Conservation (phyloP, 2,797 vertebrate genomes). For the Podarcis siculus region DNA sequence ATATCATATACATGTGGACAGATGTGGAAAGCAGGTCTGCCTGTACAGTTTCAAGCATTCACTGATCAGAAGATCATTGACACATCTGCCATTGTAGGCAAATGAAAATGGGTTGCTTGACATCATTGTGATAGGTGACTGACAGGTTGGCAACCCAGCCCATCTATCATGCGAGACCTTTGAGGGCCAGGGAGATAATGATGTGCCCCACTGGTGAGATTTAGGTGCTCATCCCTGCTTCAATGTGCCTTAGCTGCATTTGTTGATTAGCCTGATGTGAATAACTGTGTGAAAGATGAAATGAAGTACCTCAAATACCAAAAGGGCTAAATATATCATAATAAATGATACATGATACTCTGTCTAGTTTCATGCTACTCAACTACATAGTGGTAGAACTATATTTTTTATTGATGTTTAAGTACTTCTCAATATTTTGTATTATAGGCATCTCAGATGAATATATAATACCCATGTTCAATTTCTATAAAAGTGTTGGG, state of each 20-base stretch:
- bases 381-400: background rate
- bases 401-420: slow-evolving; percentile 4
- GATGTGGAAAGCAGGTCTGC: no score
- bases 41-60: no score
- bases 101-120: no score
- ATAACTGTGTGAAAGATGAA: background rate
- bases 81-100: no score
- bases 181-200: no score
- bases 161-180: no score
- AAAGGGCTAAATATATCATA: background rate
- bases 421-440: slow-evolving; percentile 9
- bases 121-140: no score
- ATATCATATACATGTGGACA: no score
- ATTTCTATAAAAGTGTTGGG: slow-evolving; percentile 95
- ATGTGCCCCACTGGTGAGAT: no score
- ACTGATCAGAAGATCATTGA: no score
- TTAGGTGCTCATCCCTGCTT: background rate
- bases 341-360: background rate
- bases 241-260: background rate
- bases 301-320: background rate
- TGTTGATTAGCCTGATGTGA: background rate
- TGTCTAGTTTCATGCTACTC: background rate
- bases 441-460: slow-evolving; percentile 92
- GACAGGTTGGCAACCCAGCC: no score
- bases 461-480: slow-evolving; percentile 96